These are phyloP conservation scores for Cylindroiulus punctatus DNA, from an alignment of 2,888 invertebrate species.

Conservation along the genomic window DNA sequence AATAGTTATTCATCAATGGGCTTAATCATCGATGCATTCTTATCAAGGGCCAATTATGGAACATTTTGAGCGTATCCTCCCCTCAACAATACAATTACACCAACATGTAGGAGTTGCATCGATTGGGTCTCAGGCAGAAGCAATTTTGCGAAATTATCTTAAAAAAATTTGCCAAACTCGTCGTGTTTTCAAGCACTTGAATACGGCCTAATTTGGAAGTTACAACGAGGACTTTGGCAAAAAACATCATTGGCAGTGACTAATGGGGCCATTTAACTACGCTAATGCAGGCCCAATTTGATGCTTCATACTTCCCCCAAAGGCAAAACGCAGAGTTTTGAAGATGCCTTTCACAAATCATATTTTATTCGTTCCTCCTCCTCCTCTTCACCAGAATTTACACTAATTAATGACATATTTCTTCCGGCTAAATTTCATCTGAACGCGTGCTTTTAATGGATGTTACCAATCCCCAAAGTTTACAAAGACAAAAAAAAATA, in stretches of 20 bases:
- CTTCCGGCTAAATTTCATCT: conserved; percentile 12
- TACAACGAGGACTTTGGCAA: background rate
- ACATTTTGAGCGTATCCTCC: background rate
- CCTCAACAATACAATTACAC: conserved; percentile 12
- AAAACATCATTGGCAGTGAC: conserved; percentile 32
- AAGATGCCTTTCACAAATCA: conserved; percentile 38
- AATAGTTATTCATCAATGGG: conserved; percentile 37
- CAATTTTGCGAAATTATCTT: background rate
- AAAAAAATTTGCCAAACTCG: background rate
- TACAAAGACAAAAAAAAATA: background rate
- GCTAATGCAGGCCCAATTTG: conserved; percentile 33
- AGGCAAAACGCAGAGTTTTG: background rate
- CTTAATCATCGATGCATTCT: conserved; percentile 20
- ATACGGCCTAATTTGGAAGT: conserved; percentile 17
- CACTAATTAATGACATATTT: background rate
- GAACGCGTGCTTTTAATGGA: background rate
- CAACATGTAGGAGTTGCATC: background rate
- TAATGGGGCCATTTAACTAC: conserved; percentile 38
- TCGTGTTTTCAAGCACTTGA: conserved; percentile 38
- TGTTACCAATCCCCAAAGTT: background rate
- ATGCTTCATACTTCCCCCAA: conserved; percentile 10
- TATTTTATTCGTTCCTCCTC: background rate
- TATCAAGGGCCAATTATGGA: background rate
- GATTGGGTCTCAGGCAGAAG: background rate
- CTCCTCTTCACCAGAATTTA: conserved; percentile 4